Conservation (phyloP, 2,888 invertebrate genomes). For the Laothoe populi region DNA sequence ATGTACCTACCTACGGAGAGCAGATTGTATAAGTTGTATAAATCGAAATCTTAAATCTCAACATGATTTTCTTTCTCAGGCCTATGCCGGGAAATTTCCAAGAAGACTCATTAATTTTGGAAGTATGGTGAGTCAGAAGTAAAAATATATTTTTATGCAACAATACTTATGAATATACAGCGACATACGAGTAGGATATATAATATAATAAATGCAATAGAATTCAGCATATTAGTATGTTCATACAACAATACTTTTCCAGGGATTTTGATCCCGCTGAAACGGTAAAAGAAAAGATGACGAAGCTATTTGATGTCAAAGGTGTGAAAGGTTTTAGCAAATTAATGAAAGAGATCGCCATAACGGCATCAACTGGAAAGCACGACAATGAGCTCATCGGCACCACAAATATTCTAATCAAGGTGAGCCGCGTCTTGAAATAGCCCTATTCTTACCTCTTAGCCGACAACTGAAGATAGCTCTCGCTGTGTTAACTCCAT, state of each 20-base stretch:
- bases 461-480: neutral
- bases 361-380: constrained; percentile 97
- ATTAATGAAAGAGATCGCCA: constrained; percentile 94
- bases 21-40: no score
- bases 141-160: constrained; percentile 9
- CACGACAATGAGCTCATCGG: constrained; percentile 98
- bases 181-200: no score
- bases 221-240: neutral
- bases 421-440: constrained; percentile 81
- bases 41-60: neutral
- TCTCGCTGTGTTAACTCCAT: neutral
- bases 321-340: constrained; percentile 93
- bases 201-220: no score
- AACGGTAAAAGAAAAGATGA: constrained; percentile 94
- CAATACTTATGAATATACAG: neutral
- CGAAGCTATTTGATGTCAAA: constrained; percentile 93
- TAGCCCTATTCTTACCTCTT: constrained; percentile 23
- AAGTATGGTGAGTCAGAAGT: constrained; percentile 89
- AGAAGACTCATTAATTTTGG: constrained; percentile 90
- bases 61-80: constrained; percentile 69
- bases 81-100: constrained; percentile 89
- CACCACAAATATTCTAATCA: constrained; percentile 92
- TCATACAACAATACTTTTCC: constrained; percentile 36
- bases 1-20: no score
- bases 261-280: constrained; percentile 97